Evolutionary conservation across 1,140 invertebrate genomes (phyloP).

Genomic region (Dufourea novaeangliae): DNA sequence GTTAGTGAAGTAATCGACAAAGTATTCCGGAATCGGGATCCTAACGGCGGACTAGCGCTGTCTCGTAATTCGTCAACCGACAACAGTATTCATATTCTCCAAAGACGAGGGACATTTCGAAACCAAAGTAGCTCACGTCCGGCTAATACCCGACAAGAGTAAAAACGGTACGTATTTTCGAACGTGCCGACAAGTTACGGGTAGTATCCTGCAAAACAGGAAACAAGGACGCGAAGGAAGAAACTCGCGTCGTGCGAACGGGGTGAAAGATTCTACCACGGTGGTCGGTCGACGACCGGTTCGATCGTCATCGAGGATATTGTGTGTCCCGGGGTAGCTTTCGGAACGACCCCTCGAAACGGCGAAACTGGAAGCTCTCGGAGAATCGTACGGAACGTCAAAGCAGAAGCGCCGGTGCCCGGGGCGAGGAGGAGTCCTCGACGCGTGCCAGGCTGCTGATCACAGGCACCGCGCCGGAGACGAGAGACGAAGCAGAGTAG

Average conservation of each 20-base stretch:
- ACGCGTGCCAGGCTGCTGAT: constrained; percentile 79
- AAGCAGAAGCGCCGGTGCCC: constrained; percentile 78
- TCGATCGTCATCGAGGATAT: constrained; percentile 60
- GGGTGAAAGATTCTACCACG: not conserved
- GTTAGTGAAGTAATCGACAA: constrained; percentile 26
- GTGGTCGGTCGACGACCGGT: constrained; percentile 45
- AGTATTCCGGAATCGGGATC: not conserved
- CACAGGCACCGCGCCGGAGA: constrained; percentile 74
- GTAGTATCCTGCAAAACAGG: no score
- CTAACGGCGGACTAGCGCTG: no score
- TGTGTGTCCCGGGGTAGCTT: constrained; percentile 61
- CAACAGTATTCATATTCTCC: constrained; percentile 47
- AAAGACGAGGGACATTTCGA: constrained; percentile 23
- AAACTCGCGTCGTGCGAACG: not conserved
- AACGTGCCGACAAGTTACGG: no score
- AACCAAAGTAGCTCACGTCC: no score
- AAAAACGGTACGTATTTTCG: no score
- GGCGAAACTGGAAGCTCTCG: constrained; percentile 61
- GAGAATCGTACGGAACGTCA: constrained; percentile 72
- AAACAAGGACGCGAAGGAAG: not conserved
- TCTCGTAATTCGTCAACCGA: no score
- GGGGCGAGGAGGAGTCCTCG: constrained; percentile 76
- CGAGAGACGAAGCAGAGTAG: constrained; percentile 52
- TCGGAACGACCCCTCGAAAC: constrained; percentile 61
- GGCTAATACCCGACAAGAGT: no score